phyloP scores from a whole-genome alignment of 2,113 vertebrate genomes.

The Lanius collurio region DNA sequence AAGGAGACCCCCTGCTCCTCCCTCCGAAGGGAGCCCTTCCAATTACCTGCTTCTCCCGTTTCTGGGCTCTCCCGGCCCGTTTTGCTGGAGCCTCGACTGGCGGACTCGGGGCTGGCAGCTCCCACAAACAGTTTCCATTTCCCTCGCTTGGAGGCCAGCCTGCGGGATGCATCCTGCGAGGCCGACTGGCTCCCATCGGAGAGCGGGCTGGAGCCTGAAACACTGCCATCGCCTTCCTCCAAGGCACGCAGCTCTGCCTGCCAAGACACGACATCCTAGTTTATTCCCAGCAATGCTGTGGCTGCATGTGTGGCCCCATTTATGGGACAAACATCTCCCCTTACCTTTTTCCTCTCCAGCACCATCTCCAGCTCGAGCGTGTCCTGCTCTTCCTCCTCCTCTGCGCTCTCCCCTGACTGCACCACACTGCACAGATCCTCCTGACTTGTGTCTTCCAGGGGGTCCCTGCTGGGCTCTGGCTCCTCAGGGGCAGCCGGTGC shows the following conservation, averaged over 20 bases:
- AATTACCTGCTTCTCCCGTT: slow-evolving; percentile 77
- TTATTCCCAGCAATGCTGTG: neutral
- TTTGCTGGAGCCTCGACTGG: slow-evolving; percentile 84
- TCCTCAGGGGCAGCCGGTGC: neutral
- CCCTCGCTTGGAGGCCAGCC: slow-evolving; percentile 75
- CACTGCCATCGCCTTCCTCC: slow-evolving; percentile 91
- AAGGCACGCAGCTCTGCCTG: slow-evolving; percentile 95
- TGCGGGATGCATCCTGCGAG: slow-evolving; percentile 79
- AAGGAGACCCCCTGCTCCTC: neutral
- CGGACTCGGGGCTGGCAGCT: slow-evolving; percentile 86
- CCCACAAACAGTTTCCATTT: slow-evolving; percentile 92
- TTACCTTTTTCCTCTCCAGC: slow-evolving; percentile 94
- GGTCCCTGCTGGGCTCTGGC: slow-evolving; percentile 12
- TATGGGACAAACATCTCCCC: rapidly evolving
- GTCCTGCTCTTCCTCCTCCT: slow-evolving; percentile 91
- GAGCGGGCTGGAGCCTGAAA: slow-evolving; percentile 89
- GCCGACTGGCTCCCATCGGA: slow-evolving; percentile 85
- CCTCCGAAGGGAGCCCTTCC: neutral
- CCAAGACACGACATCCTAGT: rapidly evolving
- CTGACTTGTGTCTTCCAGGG: slow-evolving; percentile 71
- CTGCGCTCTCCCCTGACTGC: slow-evolving; percentile 81
- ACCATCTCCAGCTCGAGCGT: slow-evolving; percentile 92
- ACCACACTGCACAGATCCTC: slow-evolving; percentile 83
- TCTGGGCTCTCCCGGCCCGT: slow-evolving; percentile 77
- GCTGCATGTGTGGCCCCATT: rapidly evolving